Percentiles rank a stretch among this genome's conserved stretches.
Evolutionary conservation across 1,140 invertebrate genomes (phyloP).

Genomic region (Bombus consobrinus): DNA sequence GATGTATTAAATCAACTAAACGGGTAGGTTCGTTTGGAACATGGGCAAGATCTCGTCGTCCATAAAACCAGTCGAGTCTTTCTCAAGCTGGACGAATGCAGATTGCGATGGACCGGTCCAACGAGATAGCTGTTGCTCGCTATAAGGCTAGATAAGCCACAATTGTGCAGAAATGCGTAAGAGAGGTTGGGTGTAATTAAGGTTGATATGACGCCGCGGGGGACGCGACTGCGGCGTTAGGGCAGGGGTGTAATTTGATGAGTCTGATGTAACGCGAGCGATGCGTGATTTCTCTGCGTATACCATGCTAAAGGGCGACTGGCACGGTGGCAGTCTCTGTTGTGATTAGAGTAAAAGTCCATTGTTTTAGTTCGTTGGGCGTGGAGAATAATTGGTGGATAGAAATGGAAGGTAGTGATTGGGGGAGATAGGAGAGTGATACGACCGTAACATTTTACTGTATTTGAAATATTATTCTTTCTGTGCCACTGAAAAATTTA

Average conservation of each 20-base stretch:
- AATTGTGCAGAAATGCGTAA: slow-evolving; percentile 25
- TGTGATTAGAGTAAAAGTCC: neutral
- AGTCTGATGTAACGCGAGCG: neutral
- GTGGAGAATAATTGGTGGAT: neutral
- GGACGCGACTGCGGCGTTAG: neutral
- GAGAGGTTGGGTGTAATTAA: slow-evolving; percentile 38
- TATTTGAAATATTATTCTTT: too few relatives aligned
- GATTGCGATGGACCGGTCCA: neutral
- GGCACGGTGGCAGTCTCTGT: neutral
- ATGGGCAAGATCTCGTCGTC: neutral
- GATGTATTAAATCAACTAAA: slow-evolving; percentile 62
- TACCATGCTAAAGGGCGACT: neutral
- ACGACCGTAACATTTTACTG: too few relatives aligned
- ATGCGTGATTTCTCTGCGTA: slow-evolving; percentile 33
- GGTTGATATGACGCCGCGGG: slow-evolving; percentile 16
- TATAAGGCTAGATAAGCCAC: slow-evolving; percentile 21
- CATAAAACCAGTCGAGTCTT: neutral
- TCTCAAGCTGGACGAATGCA: neutral
- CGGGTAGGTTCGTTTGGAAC: neutral
- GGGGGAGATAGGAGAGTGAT: neutral
- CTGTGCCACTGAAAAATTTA: too few relatives aligned
- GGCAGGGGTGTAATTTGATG: slow-evolving; percentile 33
- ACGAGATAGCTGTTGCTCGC: slow-evolving; percentile 28
- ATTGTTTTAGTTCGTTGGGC: neutral
- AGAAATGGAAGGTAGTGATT: neutral